Base-by-base conservation (phyloP, 1,140 invertebrate species). In the Meloidogyne floridensis region DNA sequence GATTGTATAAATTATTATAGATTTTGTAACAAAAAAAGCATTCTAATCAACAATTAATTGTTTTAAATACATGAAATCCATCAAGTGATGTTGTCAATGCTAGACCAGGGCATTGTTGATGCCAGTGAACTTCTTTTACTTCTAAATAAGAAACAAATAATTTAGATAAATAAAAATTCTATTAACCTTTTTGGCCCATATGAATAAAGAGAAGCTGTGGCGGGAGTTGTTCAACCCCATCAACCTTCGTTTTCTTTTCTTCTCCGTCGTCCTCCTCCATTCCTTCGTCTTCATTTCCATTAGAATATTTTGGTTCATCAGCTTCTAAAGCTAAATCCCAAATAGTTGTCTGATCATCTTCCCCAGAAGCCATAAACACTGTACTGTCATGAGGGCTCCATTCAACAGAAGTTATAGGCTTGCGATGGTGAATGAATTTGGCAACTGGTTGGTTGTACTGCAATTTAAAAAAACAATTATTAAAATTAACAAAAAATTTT, bases 121-220 rank as follows among this genome's bases (percentile, higher is more conserved):
- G 98, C 97, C 97, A 99, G 90, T 99, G 98, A 15, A 98, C 91
- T 92, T 99, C 98, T 91, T 99, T 99, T 43, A 99, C 94, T 70
- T 87, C 87, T 73, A 59, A 79, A 79, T 15, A 13, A 81, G 15
- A 71, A 42, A 32, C 32, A 32, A 32, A 32, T 32, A 0, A 42
- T 83, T 71, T 72, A 9, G 18, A 71, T 54, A 77, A 53, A 51
- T 43, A 78, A 53, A 32, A 54, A 18, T 69, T 3, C 56, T 82
- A 53, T 51, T 56, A 20, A 81, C 72, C 72, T 75, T 93, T 94
- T 90, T 99, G 97, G 75, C 98, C 98, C 92, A 97, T 95, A 91
- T 99, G 98, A 85, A 99, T 96, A 90, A 99, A 99, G 70, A 99
- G 91, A 5, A 99, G 90, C 91, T 99, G 97, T 0, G 96, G 94